Percentiles rank a stretch among this genome's conserved stretches.
phyloP scores from a whole-genome alignment of 1,140 invertebrate species.

The Eumaeus atala region DNA sequence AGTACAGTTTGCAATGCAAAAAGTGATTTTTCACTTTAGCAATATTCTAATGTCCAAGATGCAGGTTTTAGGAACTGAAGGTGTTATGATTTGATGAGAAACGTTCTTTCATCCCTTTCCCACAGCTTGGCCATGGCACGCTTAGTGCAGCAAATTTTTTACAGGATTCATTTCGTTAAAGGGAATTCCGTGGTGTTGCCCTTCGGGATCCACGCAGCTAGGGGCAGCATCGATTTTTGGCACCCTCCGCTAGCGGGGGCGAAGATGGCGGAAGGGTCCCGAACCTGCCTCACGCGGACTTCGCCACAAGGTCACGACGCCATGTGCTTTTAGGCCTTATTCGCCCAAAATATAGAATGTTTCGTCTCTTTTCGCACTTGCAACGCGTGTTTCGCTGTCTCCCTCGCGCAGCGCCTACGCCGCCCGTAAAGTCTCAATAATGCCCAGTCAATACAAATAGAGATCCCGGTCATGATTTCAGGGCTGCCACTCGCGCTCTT shows the following conservation, averaged over 20 bases:
- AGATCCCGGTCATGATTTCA: conserved; percentile 36
- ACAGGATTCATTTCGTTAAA: not conserved
- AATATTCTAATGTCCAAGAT: no score
- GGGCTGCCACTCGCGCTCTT: conserved; percentile 37
- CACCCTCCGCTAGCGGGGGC: conserved; percentile 49
- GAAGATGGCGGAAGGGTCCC: conserved; percentile 44
- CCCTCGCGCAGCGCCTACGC: conserved; percentile 23
- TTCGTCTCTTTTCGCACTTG: conserved; percentile 32
- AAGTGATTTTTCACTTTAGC: no score
- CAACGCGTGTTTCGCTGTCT: conserved; percentile 6
- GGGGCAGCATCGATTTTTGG: conserved; percentile 67
- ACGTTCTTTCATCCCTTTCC: no score
- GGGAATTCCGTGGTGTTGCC: conserved; percentile 39
- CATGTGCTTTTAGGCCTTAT: conserved; percentile 46
- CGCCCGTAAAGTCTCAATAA: conserved; percentile 38
- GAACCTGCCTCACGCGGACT: conserved; percentile 64
- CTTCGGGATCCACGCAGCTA: conserved; percentile 49
- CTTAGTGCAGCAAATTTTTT: no score
- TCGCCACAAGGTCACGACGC: conserved; percentile 57
- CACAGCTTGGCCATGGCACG: no score
- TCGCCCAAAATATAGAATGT: conserved; percentile 59
- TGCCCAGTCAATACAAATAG: conserved; percentile 43
- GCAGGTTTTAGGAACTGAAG: no score
- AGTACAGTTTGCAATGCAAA: no score
- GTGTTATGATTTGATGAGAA: no score